phyloP scores from a whole-genome alignment of 2,888 invertebrate species.

The Brenthis hecate region DNA sequence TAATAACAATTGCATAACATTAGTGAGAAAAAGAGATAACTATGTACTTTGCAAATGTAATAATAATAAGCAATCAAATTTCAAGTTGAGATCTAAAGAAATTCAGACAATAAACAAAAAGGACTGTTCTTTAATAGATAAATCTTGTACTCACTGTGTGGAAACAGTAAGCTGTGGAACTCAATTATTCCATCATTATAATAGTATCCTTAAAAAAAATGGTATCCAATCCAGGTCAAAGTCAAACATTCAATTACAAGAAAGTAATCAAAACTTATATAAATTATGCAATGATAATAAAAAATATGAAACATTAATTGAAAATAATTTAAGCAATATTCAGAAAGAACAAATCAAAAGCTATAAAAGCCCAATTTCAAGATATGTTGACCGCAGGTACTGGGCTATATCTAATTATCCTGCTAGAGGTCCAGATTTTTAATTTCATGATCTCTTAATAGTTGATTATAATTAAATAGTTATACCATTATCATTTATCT shows the following conservation, averaged over 20 bases:
- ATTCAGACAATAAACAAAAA: constrained; percentile 49
- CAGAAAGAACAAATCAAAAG: constrained; percentile 9
- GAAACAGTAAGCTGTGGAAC: constrained; percentile 39
- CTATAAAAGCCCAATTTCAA: constrained; percentile 10
- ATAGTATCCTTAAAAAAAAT: constrained; percentile 24
- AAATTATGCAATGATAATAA: constrained; percentile 2
- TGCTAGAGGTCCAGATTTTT: constrained; percentile 67
- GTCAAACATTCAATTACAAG: constrained; percentile 21
- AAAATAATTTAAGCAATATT: constrained; percentile 6
- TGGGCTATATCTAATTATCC: constrained; percentile 62
- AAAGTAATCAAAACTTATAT: background rate
- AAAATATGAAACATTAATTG: constrained; percentile 2
- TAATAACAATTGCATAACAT: constrained; percentile 57
- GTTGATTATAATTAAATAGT: background rate
- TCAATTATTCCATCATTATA: constrained; percentile 37
- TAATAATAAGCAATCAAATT: constrained; percentile 34
- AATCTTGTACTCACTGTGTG: constrained; percentile 50
- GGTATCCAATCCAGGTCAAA: constrained; percentile 23
- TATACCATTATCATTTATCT: background rate
- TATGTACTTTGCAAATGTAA: constrained; percentile 49
- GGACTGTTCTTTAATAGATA: constrained; percentile 47
- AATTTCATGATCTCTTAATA: constrained; percentile 26
- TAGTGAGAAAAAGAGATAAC: constrained; percentile 51
- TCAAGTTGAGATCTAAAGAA: constrained; percentile 46
- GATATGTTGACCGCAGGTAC: constrained; percentile 48